Evolutionary conservation across 2,113 vertebrate species (phyloP), one percentile per base, ranked within the genome.

Genomic region (Orthonyx spaldingii): DNA sequence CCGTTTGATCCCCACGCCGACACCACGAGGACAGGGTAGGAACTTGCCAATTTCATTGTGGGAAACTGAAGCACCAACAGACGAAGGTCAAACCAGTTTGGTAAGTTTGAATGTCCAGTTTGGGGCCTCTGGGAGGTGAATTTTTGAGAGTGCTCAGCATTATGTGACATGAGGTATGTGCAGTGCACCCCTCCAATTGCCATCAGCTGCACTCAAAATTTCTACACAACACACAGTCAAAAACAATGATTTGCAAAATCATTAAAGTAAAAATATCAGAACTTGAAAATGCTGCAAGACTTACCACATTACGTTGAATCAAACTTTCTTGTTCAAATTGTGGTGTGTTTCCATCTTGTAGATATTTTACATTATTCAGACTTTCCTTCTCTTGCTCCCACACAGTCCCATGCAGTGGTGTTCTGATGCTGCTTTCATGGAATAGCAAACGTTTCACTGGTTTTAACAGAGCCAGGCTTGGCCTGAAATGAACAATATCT

Each of bases 141-240:
- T 50, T 92, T 91, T 85, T 66, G 46, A 37, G 32, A 23, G 26
- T 24, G 55, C 4, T 80, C 63, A 80, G 39, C 46, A 28, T 41
- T 80, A 33, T 24, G 28, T 59, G 79, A 57, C 50, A 18, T 19
- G 22, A 49, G 37, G 30, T 27, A 30, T 0, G 0, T 33, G 46
- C 57, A 72, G 5, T 4, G 32, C 37, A 30, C 13, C 26, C 7
- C 20, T 77, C 28, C 26, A 21, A 1, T 2, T 63, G 35, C 42
- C 15, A 3, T 53, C 39, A 86, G 30, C 32, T 65, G 27, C 28
- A 19, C 21, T 74, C 61, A 56, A 22, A 22, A 7, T 49, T 77
- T 42, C 63, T 66, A 11, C 23, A 63, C 19, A 13, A 85, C 44
- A 49, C 50, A 23, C 10, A 32, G 32, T 56, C 13, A 49, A 49